These are phyloP conservation scores for Halocynthia aurantium DNA, from an alignment of 23 tunicate species.

Conservation along the genomic window DNA sequence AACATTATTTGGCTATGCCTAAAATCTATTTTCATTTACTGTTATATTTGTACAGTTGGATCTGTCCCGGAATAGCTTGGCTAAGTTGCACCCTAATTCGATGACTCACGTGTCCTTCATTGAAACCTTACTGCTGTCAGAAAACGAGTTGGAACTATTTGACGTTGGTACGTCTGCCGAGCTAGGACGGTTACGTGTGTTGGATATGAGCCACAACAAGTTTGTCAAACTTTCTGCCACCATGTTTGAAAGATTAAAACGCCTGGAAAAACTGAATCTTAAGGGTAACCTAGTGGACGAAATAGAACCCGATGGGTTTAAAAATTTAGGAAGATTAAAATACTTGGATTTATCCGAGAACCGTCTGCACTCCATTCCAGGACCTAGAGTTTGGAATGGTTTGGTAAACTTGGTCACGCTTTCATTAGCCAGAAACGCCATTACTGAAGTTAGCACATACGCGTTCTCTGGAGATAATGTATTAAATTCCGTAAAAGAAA, in stretches of 20 bases:
- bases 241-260: neutral
- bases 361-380: neutral
- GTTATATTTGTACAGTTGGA: neutral
- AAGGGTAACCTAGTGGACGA: neutral
- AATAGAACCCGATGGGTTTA: neutral
- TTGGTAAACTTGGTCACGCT: neutral
- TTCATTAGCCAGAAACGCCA: neutral
- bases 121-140: neutral
- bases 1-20: too few relatives aligned
- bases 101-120: neutral
- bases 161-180: neutral
- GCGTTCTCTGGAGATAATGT: neutral
- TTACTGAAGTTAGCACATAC: neutral
- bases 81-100: neutral
- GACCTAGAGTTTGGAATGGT: neutral
- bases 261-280: neutral
- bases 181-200: neutral
- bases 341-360: neutral
- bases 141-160: neutral
- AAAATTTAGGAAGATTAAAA: neutral
- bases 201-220: neutral
- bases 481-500: neutral
- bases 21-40: too few relatives aligned
- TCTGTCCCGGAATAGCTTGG: neutral
- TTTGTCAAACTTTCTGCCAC: neutral